These are phyloP conservation scores for Diplogasteroides magnus DNA, from an alignment of 1,140 invertebrate genomes.

Conservation along the genomic window DNA sequence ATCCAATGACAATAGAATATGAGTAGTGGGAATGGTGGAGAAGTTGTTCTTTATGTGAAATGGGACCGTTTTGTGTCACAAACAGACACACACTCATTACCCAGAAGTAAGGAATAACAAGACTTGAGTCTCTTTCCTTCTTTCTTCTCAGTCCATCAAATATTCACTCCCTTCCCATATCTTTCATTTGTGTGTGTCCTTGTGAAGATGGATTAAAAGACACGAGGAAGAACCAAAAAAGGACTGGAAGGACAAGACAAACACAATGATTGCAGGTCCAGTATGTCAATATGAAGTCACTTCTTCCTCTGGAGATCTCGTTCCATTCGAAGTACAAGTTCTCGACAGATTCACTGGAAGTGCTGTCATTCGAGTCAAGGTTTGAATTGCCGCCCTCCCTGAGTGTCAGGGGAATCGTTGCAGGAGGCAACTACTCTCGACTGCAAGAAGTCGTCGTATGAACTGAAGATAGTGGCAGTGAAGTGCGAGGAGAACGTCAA, in stretches of 20 bases:
- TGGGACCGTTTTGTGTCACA: no score
- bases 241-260: not conserved
- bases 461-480: slow-evolving; percentile 39
- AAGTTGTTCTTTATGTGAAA: no score
- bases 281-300: slow-evolving; percentile 48
- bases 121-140: no score
- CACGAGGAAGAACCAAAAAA: not conserved
- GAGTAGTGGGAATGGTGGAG: no score
- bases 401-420: not conserved
- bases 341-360: slow-evolving; percentile 43
- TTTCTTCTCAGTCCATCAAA: not conserved
- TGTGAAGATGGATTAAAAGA: slow-evolving; percentile 1
- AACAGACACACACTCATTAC: no score
- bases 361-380: slow-evolving; percentile 42
- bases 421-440: slow-evolving; percentile 39
- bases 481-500: slow-evolving; percentile 43
- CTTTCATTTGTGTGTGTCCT: not conserved
- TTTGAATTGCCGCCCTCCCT: not conserved
- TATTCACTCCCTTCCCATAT: not conserved
- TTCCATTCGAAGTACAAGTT: slow-evolving; percentile 44
- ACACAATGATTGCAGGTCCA: slow-evolving; percentile 38
- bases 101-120: no score
- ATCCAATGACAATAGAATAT: no score
- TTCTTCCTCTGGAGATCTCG: slow-evolving; percentile 19
- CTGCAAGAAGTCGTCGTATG: slow-evolving; percentile 40